Evolutionary conservation across 2,888 invertebrate genomes (phyloP), one percentile per base, ranked within the genome.

Genomic region (Netelia virgata): DNA sequence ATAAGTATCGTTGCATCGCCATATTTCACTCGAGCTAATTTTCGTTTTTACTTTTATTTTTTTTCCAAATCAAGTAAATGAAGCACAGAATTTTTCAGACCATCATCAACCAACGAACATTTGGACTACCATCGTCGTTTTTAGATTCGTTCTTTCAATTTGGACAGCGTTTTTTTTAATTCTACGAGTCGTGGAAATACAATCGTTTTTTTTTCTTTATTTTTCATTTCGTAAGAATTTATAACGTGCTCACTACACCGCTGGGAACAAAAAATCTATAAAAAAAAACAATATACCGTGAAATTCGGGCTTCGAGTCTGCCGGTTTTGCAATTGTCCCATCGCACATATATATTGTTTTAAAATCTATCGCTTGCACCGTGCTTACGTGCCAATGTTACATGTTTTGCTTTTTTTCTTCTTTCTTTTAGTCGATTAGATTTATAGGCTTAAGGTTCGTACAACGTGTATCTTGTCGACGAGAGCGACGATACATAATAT

Each of bases 101-200:
- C 68, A 81, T 28, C 41, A 59, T 81, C 81, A 43, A 81, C 75
- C 81, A 75, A 57, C 47, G 43, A 16, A 23, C 18, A 61, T 69
- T 61, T 69, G 18, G n/a, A 66, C 28, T 73, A 36, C 57, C 50
- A 81, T 61, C 20, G 59, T 20, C 59, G 36, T 61, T 55, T 53
- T 11, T 36, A 36, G 36, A n/a, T 28, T 36, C 3, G 53, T 70
- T 55, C 53, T 64, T 28, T 28, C 23, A 72, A 79, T 64, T 18
- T 64, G 43, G 57, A 43, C 8, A 64, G 14, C 16, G 11, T 64
- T 43, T 43, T 63, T 63, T 63, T 11, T 47, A 47, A 47, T 20
- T 5, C n/a, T 18, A 18, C 18, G 18, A 57, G 5, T 57, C 9
- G 16, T 57, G 8, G 16, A 57, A 18, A 57, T 57, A 5, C 18